Evolutionary conservation across 2,113 vertebrate species (phyloP).

Genomic region (Mesitornis unicolor): DNA sequence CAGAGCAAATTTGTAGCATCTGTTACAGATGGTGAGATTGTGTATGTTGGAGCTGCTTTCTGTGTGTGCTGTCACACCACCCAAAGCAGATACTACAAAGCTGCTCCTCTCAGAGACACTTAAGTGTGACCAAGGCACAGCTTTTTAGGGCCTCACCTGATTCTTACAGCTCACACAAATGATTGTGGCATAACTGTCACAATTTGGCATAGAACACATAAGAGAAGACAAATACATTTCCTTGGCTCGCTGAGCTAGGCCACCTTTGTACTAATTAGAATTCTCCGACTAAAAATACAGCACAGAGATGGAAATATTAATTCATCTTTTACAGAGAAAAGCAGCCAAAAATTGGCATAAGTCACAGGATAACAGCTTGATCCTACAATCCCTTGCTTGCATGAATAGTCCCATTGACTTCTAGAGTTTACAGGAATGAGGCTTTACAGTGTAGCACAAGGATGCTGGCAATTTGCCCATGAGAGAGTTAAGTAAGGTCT

Average conservation of each 20-base stretch:
- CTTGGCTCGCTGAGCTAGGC: neutral
- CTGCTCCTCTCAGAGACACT: neutral
- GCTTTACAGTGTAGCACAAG: neutral
- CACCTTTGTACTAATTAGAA: conserved; percentile 39
- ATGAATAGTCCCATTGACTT: conserved; percentile 47
- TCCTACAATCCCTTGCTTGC: conserved; percentile 45
- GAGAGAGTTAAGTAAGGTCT: conserved; percentile 28
- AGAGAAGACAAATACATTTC: conserved; percentile 17
- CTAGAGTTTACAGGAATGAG: neutral
- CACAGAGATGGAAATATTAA: neutral
- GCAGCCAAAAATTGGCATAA: conserved; percentile 47
- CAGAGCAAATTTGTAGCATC: neutral
- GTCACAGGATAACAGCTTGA: conserved; percentile 41
- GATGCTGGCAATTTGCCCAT: neutral
- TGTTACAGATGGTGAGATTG: rapidly evolving
- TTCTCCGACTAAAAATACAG: conserved; percentile 21
- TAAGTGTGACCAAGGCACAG: neutral
- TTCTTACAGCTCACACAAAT: neutral
- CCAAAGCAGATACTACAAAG: neutral
- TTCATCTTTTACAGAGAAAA: conserved; percentile 4
- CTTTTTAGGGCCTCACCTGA: neutral
- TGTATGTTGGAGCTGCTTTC: neutral
- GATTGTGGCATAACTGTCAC: neutral
- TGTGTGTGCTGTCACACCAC: rapidly evolving
- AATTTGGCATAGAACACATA: neutral